These are phyloP conservation scores for Galleria mellonella DNA, from an alignment of 1,140 invertebrate species.

Conservation along the genomic window DNA sequence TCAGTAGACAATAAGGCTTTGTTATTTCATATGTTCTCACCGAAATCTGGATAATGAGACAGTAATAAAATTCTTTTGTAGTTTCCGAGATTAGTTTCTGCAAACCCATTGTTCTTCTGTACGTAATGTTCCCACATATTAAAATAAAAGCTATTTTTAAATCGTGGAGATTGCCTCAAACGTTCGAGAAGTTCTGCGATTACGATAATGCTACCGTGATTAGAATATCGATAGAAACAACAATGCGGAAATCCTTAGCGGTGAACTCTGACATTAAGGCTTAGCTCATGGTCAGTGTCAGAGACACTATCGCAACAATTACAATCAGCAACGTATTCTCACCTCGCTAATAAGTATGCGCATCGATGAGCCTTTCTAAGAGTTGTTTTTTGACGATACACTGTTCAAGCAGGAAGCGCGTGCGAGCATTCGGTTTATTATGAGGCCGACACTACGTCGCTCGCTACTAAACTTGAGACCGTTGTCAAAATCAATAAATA, in stretches of 20 bases:
- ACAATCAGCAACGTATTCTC: slow-evolving; percentile 1
- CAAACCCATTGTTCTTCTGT: slow-evolving; percentile 27
- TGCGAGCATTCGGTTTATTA: slow-evolving; percentile 49
- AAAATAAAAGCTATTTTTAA: slow-evolving; percentile 6
- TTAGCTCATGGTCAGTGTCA: slow-evolving; percentile 26
- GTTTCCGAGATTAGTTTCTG: slow-evolving; percentile 22
- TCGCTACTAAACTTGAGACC: slow-evolving; percentile 1
- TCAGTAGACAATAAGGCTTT: slow-evolving; percentile 4
- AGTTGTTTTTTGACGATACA: slow-evolving; percentile 21
- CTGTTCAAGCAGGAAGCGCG: slow-evolving; percentile 50
- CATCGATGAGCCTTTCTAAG: background rate
- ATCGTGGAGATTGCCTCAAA: slow-evolving; percentile 12
- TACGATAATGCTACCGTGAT: slow-evolving; percentile 10
- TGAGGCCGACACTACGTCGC: slow-evolving; percentile 14
- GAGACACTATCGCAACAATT: slow-evolving; percentile 8
- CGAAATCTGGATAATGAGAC: slow-evolving; percentile 19
- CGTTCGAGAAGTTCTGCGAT: slow-evolving; percentile 6
- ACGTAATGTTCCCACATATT: slow-evolving; percentile 21
- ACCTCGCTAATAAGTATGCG: slow-evolving; percentile 3
- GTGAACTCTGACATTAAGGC: slow-evolving; percentile 43
- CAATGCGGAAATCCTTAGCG: slow-evolving; percentile 42
- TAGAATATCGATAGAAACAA: background rate
- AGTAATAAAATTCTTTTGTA: slow-evolving; percentile 15
- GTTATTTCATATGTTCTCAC: slow-evolving; percentile 21
- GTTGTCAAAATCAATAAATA: background rate